These are phyloP conservation scores for Mastacembelus armatus DNA, from an alignment of 2,797 vertebrate genomes.

Conservation along the genomic window DNA sequence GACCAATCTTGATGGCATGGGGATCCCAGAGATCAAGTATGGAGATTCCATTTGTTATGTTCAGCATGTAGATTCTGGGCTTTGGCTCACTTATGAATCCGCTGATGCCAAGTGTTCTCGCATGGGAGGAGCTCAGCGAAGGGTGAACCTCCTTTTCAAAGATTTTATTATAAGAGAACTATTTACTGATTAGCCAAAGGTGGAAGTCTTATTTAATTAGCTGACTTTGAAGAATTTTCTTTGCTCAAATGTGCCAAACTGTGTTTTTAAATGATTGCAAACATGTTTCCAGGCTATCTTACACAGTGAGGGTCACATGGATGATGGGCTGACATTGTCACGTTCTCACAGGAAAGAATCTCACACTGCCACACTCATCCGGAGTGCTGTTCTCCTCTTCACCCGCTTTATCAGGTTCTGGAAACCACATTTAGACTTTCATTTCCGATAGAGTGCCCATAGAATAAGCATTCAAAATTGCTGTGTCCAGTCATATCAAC, in stretches of 20 bases:
- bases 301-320: conserved; percentile 97
- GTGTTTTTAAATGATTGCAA: conserved; percentile 7
- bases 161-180: neutral
- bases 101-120: conserved; percentile 88
- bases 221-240: neutral
- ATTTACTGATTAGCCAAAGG: neutral
- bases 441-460: too few relatives aligned
- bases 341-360: conserved; percentile 94
- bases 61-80: conserved; percentile 90
- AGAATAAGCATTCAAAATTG: too few relatives aligned
- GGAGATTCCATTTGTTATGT: conserved; percentile 95
- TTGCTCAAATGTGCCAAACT: too few relatives aligned
- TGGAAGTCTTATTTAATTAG: neutral
- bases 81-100: conserved; percentile 95
- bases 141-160: conserved; percentile 77
- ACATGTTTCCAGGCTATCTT: conserved; percentile 87
- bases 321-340: conserved; percentile 93
- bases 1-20: conserved; percentile 91
- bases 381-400: conserved; percentile 91
- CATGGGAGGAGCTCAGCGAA: conserved; percentile 86
- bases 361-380: conserved; percentile 90
- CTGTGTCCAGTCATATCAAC: neutral
- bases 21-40: conserved; percentile 93
- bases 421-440: conserved; percentile 12
- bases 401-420: conserved; percentile 90